A percentile compares a stretch with the other conserved stretches of the same genome.
Conservation (phyloP, 2,888 invertebrate genomes). For the Polyploca ridens region DNA sequence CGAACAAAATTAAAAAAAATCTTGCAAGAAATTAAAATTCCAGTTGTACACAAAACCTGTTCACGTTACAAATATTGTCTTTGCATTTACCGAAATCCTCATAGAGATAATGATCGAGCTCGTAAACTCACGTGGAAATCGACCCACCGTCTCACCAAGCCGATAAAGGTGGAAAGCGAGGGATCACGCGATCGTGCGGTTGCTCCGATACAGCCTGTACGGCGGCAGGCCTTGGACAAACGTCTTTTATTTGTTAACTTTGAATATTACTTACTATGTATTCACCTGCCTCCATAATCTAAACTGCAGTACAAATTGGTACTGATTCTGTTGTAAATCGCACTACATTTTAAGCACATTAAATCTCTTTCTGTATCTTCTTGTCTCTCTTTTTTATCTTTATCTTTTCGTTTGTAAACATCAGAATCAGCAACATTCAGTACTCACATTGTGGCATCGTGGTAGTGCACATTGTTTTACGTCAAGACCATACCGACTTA, state of each 20-base stretch:
- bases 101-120: constrained; percentile 57
- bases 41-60: background rate
- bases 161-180: constrained; percentile 51
- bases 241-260: constrained; percentile 5
- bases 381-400: too few relatives aligned
- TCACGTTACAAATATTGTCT: constrained; percentile 29
- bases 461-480: too few relatives aligned
- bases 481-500: too few relatives aligned
- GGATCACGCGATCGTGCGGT: constrained; percentile 52
- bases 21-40: background rate
- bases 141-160: constrained; percentile 46
- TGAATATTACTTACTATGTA: constrained; percentile 5
- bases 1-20: background rate
- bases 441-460: too few relatives aligned
- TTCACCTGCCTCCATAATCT: constrained; percentile 14
- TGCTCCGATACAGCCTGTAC: constrained; percentile 7
- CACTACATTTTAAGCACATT: too few relatives aligned
- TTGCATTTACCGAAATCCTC: constrained; percentile 47
- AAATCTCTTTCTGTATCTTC: too few relatives aligned
- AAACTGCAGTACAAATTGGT: background rate
- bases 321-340: too few relatives aligned
- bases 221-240: constrained; percentile 6
- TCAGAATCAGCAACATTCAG: too few relatives aligned
- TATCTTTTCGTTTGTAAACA: too few relatives aligned
- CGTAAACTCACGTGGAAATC: constrained; percentile 58